Evolutionary conservation across 2,113 vertebrate species (phyloP).

Genomic region (Oryzias javanicus): DNA sequence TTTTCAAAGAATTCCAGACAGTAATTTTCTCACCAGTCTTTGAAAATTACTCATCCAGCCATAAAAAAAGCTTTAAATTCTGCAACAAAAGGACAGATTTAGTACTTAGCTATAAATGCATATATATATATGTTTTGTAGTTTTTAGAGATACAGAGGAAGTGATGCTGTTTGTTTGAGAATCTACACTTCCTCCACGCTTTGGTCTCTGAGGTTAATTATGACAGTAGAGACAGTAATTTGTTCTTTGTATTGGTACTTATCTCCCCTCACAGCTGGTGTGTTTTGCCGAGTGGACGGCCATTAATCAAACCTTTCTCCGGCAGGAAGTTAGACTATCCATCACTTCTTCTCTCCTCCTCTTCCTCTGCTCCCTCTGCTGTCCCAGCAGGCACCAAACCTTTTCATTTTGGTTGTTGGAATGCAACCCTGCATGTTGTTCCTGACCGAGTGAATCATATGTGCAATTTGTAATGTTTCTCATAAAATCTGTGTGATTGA

Average conservation of each 20-base stretch:
- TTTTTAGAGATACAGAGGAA: constrained; percentile 30
- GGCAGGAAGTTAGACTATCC: constrained; percentile 83
- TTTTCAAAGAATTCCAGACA: constrained; percentile 57
- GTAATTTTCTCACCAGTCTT: constrained; percentile 68
- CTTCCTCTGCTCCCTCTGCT: constrained; percentile 58
- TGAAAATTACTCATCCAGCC: constrained; percentile 54
- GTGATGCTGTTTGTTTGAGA: constrained; percentile 28
- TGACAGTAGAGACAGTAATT: constrained; percentile 82
- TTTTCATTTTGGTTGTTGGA: constrained; percentile 78
- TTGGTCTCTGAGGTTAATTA: constrained; percentile 82
- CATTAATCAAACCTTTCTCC: constrained; percentile 90
- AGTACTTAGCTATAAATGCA: constrained; percentile 23
- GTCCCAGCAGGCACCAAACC: constrained; percentile 79
- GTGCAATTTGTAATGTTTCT: constrained; percentile 44
- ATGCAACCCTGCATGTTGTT: constrained; percentile 73
- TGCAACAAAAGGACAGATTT: constrained; percentile 51
- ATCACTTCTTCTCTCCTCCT: constrained; percentile 74
- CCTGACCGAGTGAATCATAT: constrained; percentile 50
- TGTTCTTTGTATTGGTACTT: constrained; percentile 82
- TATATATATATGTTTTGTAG: constrained; percentile 37
- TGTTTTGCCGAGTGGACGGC: constrained; percentile 78
- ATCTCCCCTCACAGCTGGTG: constrained; percentile 88
- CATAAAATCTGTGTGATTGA: constrained; percentile 46
- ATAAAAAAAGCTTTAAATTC: constrained; percentile 59
- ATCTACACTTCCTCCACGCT: constrained; percentile 49